phyloP scores from a whole-genome alignment of 1,140 invertebrate genomes.

The Platorchestia sp. region DNA sequence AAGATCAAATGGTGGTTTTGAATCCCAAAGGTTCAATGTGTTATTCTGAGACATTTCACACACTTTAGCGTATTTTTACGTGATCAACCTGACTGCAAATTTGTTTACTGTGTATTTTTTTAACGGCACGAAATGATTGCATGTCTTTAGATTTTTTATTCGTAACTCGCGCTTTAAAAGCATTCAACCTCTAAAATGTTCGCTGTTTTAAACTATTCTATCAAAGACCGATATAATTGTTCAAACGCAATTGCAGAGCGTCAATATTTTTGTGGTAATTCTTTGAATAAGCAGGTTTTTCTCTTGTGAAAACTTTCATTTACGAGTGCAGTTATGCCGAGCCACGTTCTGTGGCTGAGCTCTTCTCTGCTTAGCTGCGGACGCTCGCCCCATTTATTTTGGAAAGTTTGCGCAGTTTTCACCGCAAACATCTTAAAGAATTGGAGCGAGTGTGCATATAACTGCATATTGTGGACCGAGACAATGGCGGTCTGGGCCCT shows the following conservation, averaged over 20 bases:
- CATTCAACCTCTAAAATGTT: background rate
- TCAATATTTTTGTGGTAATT: background rate
- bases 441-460: constrained; percentile 39
- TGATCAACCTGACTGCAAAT: no score
- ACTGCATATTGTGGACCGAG: constrained; percentile 43
- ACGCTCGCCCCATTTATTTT: constrained; percentile 36
- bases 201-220: background rate
- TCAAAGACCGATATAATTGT: background rate
- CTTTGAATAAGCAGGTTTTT: background rate
- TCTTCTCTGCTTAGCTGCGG: background rate
- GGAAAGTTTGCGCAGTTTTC: constrained; percentile 46
- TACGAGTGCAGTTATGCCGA: background rate
- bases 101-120: background rate
- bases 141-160: background rate
- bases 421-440: constrained; percentile 48
- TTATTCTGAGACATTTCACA: background rate
- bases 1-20: no score
- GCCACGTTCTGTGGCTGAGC: background rate
- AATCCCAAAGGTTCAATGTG: no score
- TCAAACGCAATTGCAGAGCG: background rate
- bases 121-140: background rate
- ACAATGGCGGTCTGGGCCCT: constrained; percentile 14
- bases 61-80: no score
- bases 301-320: background rate
- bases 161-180: background rate